Base-by-base conservation (phyloP, 2,797 vertebrate species). In the Neopelma chrysocephalum region DNA sequence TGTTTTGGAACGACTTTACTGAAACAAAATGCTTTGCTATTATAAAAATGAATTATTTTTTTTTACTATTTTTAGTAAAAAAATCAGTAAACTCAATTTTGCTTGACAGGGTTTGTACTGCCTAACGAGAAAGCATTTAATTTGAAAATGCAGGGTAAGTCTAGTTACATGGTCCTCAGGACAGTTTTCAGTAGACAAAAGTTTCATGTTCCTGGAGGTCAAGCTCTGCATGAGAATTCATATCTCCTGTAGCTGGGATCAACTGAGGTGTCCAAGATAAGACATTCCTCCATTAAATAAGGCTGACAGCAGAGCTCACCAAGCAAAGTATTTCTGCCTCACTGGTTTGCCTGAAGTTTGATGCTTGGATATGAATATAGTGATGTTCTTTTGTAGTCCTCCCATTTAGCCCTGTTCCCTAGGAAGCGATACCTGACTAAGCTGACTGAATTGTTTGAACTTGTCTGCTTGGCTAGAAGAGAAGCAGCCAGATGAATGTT, bases 351-450 rank as follows among this genome's bases (percentile, higher is more conserved):
- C 75, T 68, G 40, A 58, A 82, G 51, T 80, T 51, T 3, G 1
- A 20, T 64, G 9, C 25, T 29, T 48, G n/a, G 53, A 10, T 64
- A 56, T 48, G 31, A 38, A 53, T 43, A 51, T 17, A 15, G 21
- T 42, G 38, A 48, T 3, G 22, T 71, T 70, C 36, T 73, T 87
- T 47, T 34, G 8, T 42, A 47, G 80, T 85, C 27, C 21, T 57
- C 3, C 5, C 48, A 82, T 87, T 87, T 38, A 80, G 2, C 19
- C 27, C 9, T 3, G 0, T 57, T 85, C 29, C n/a, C 36, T 51
- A 34, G 48, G 57, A 87, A 36, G 16, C 0, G 0, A 34, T 43
- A 18, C 3, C 25, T 36, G 13, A 61, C 7, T 64, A 68, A 89
- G 3, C 23, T 75, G 77, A 10, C 13, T 88, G 32, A 66, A 5